A percentile compares a stretch with the other conserved stretches of the same genome.
These are phyloP conservation scores for Bombyx huttoni DNA, from an alignment of 2,888 invertebrate species.

Conservation along the genomic window DNA sequence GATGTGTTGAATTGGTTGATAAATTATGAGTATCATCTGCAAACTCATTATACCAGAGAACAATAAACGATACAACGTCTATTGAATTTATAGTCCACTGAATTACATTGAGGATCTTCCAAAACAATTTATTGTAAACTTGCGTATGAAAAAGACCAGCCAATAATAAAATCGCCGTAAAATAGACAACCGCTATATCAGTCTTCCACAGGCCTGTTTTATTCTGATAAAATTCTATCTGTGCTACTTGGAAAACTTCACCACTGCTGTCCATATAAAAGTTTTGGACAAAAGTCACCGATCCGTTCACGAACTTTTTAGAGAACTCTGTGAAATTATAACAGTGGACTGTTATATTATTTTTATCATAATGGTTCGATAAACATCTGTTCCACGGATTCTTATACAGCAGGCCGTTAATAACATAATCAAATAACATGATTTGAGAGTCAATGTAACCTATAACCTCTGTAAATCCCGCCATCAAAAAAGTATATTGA, in stretches of 20 bases:
- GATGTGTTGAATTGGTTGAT: neutral
- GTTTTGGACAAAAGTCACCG: neutral
- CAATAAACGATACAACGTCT: conserved; percentile 4
- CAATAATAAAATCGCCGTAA: conserved; percentile 3
- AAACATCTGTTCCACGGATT: conserved; percentile 31
- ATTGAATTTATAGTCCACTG: conserved; percentile 6
- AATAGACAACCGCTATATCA: conserved; percentile 1
- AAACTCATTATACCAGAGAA: neutral
- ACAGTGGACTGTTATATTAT: conserved; percentile 8
- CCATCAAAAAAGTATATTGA: conserved; percentile 15
- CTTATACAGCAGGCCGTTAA: conserved; percentile 17
- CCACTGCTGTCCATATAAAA: conserved; percentile 5
- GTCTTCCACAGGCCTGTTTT: neutral
- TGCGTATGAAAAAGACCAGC: conserved; percentile 7
- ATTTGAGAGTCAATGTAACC: conserved; percentile 10
- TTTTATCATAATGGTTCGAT: conserved; percentile 1
- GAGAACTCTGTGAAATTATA: conserved; percentile 10
- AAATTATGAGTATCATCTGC: neutral
- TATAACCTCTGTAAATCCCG: conserved; percentile 16
- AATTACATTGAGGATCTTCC: conserved; percentile 9
- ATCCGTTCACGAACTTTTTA: conserved; percentile 6
- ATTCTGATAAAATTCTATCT: conserved; percentile 15
- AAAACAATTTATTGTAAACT: conserved; percentile 12
- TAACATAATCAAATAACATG: conserved; percentile 18
- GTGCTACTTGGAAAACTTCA: conserved; percentile 12